Evolutionary conservation across 1,140 invertebrate genomes (phyloP), one percentile per base, ranked within the genome.

Genomic region (Drosophila busckii): DNA sequence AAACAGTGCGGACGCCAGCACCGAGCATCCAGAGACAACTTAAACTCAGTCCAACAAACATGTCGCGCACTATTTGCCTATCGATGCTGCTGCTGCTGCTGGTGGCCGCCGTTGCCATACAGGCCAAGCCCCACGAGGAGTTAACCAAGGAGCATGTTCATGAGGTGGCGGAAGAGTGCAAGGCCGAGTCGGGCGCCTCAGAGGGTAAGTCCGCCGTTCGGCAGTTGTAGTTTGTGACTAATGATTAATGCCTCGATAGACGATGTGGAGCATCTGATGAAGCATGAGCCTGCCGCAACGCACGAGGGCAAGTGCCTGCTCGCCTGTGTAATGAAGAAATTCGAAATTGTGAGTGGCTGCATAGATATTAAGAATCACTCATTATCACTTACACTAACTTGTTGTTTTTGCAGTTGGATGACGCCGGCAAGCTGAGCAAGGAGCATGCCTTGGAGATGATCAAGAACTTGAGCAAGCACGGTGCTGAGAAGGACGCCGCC

Each of bases 281-380:
- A 62, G 20, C 64, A 85, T 32, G 48, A 66, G 12, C 22, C 44
- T 4, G 31, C 69, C 10, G 50, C 50, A 2, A 26, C 41, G 1
- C 61, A 71, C 5, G 66, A 85, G 23, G 63, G 37, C 15, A 85
- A 84, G 37, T 85, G 84, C 38, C 31, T 85, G 37, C 71, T 48
- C 12, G 53, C 78, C 25, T 85, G 84, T 17, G 31, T 85, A 12
- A 62, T 85, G 78, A 80, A 85, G 46, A 86, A 86, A 49, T 71
- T 71, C n/a, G 17, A 66, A n/a, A 60, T 84, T 12, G 84, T 86
- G 48, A 42, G 78, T 64, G 4, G 10, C 3, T 4, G 2, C 8
- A 4, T 6, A 29, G 34, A 8, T 6, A 6, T 8, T 2, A n/a
- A n/a, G 2, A 25, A 17, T 8, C 10, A 12, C 2, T 9, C 2